These are phyloP conservation scores for Reticulitermes lucifugus DNA, from an alignment of 2,888 invertebrate genomes.

Conservation along the genomic window DNA sequence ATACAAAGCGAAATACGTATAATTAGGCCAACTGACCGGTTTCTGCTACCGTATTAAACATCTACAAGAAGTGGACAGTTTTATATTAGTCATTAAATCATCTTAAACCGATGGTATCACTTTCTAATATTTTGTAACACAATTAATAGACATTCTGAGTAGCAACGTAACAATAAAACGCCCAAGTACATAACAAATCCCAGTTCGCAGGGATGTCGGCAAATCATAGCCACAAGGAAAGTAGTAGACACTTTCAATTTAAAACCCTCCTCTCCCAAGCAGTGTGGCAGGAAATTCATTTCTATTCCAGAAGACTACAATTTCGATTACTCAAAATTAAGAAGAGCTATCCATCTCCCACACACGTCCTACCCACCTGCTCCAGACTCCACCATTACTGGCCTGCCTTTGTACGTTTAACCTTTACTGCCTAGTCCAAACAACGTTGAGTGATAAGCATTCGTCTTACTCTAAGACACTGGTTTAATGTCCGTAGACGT, in stretches of 20 bases:
- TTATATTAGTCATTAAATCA: neutral
- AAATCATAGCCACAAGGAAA: neutral
- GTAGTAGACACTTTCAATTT: conserved; percentile 16
- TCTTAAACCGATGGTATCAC: neutral
- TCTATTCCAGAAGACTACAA: conserved; percentile 32
- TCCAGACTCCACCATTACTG: conserved; percentile 11
- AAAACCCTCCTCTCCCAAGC: conserved; percentile 8
- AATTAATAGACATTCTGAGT: neutral
- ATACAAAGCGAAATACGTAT: neutral
- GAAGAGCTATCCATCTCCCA: conserved; percentile 24
- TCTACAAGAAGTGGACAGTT: neutral
- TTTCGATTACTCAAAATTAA: conserved; percentile 36
- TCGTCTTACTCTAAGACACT: too few relatives aligned
- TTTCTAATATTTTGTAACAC: neutral
- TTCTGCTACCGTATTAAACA: conserved; percentile 7
- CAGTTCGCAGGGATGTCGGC: neutral
- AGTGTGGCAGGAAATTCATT: conserved; percentile 24
- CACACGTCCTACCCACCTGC: conserved; percentile 30
- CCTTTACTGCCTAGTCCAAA: conserved; percentile 19
- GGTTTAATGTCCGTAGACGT: too few relatives aligned
- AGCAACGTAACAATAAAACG: neutral
- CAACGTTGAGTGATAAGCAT: too few relatives aligned
- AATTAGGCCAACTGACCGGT: neutral
- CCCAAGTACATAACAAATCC: neutral
- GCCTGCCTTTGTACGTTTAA: neutral